Base-by-base conservation (phyloP, 1,140 invertebrate species). In the Gonioctena quinquepunctata region DNA sequence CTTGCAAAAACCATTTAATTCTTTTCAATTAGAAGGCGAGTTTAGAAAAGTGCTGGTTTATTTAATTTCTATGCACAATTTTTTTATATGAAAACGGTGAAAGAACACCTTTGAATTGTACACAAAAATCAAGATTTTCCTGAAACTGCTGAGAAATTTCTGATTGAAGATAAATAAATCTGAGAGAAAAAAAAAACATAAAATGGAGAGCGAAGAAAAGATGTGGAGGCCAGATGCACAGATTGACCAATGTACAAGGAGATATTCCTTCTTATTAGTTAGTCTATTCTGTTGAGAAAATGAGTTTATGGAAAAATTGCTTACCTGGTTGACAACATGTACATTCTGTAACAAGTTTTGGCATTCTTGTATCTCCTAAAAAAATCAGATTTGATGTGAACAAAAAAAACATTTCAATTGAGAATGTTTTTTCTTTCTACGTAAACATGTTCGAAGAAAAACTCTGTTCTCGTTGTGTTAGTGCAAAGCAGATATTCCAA, bases 321-420 rank as follows among this genome's bases (percentile, higher is more conserved):
- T 66, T 66, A 66, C 63, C 63, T 66, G 48, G 42, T 52, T 42
- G 48, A 66, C 48, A 26, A 54, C 63, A 52, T 23, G 27, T 16
- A 61, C 23, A 61, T 18, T 60, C 13, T 25, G 16, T 61, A 54
- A 66, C 23, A n/a, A 52, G 21, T 66, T 66, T 66, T 26, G 48
- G 42, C 7, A 52, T 54, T 16, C n/a, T 52, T 66, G 50, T 65
- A 65, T 23, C 62, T 65, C 62, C 62, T 65, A 66, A 49, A 66
- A 66, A 66, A 52, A 25, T 48, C 33, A 54, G 1, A 11, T 8
- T 21, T 21, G 11, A 54, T 54, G 19, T 23, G 52, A 54, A 54
- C 22, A 3, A 18, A 54, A 11, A 18, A 16, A 54, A 54, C 22
- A 7, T 42, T 42, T n/a, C n/a, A n/a, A n/a, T n/a, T n/a, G n/a